Percentiles rank a stretch among this genome's conserved stretches.
Evolutionary conservation across 1,140 invertebrate species (phyloP).

Genomic region (Venustaconcha ellipsiformis): DNA sequence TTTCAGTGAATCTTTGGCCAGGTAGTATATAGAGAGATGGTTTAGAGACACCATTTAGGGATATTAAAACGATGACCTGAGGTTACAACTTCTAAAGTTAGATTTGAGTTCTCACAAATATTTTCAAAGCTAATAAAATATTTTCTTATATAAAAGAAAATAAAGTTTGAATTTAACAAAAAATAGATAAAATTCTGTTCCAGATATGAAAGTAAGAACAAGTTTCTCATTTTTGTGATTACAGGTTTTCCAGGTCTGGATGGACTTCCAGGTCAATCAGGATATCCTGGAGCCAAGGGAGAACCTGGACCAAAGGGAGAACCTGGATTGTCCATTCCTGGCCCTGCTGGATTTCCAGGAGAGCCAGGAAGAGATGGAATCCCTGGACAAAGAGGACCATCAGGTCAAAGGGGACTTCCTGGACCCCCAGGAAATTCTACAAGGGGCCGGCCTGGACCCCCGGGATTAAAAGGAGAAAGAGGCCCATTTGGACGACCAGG

Average conservation of each 20-base stretch:
- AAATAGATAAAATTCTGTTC: no score
- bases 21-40: no score
- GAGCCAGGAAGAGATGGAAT: constrained; percentile 33
- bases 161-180: no score
- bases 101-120: no score
- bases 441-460: constrained; percentile 25
- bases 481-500: constrained; percentile 41
- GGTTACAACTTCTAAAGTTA: no score
- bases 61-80: no score
- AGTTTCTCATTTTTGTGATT: not conserved
- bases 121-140: no score
- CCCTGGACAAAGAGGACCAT: constrained; percentile 42
- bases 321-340: constrained; percentile 42
- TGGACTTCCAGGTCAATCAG: constrained; percentile 46
- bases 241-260: constrained; percentile 47
- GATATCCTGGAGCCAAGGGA: constrained; percentile 52
- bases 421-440: constrained; percentile 40
- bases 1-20: no score
- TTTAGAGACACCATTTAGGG: no score
- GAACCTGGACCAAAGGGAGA: constrained; percentile 46
- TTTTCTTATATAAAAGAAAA: no score
- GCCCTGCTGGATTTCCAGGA: constrained; percentile 28
- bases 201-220: no score
- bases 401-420: constrained; percentile 37
- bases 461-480: constrained; percentile 42